Base-by-base conservation (phyloP, 2,797 vertebrate species). In the Chromis chromis region DNA sequence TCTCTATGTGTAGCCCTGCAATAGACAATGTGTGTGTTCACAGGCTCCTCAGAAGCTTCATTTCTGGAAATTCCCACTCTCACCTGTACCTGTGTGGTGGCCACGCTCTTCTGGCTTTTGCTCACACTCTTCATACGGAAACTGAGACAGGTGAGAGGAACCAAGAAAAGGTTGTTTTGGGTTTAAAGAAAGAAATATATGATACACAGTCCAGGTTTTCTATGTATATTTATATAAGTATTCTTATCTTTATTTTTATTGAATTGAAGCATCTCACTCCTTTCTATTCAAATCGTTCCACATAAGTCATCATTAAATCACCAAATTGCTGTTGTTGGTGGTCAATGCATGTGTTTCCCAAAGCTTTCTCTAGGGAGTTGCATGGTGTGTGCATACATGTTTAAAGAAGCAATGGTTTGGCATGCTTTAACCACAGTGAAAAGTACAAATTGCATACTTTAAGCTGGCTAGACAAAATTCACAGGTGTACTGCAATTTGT, bases 41-140 rank as follows among this genome's bases (percentile, higher is more conserved):
- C 55, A 99, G 97, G 94, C 77, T 86, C 87, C 8, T 86, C 93
- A 0, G 96, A 96, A 85, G 91, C 88, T 56, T 96, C 96, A 0
- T 96, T 95, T 60, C 82, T 98, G 90, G 97, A 99, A 90, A 93
- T 98, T 42, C 95, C 97, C 70, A 96, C 95, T 0, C 89, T 99
- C 65, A 95, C 95, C 1, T 98, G 96, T 63, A 97, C 97, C 76
- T 98, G 97, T 7, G 95, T 98, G 86, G 96, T 96, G 76, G 97
- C 96, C 0, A 96, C 96, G 0, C 93, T 98, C 48, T 96, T 99
- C 91, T 99, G 98, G 98, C 94, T 99, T 40, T 83, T 98, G 36
- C 63, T 99, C 83, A 98, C 96, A 0, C 95, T 99, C 65, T 95
- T 98, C 75, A 98, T 99, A 87, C 95, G 96, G 57, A 99, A 96